These are phyloP conservation scores for Psittacula derbiana DNA, from an alignment of 2,797 vertebrate species.

Conservation along the genomic window DNA sequence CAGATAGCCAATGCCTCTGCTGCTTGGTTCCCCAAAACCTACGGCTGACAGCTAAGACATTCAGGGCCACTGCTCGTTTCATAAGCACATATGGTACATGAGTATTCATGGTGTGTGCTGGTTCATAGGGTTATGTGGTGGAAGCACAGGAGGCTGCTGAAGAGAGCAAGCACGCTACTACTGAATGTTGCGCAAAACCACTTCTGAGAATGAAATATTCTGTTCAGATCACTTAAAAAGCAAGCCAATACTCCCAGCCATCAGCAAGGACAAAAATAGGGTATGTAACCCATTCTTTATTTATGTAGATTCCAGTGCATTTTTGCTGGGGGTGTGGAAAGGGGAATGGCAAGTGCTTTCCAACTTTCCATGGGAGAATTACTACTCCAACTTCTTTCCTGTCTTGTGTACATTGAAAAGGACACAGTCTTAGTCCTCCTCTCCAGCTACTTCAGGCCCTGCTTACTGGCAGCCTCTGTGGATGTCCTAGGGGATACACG, in stretches of 20 bases:
- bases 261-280: background rate
- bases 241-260: background rate
- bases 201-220: background rate
- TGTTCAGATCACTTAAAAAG: background rate
- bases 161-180: background rate
- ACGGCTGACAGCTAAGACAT: background rate
- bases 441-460: background rate
- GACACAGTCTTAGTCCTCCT: background rate
- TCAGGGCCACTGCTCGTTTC: background rate
- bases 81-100: fast-evolving
- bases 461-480: background rate
- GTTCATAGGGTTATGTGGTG: fast-evolving
- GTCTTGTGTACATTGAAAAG: background rate
- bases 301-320: background rate
- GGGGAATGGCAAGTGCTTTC: background rate
- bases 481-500: background rate
- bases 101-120: background rate
- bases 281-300: background rate
- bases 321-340: background rate
- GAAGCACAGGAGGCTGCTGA: background rate
- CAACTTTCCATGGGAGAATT: background rate
- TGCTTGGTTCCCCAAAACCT: background rate
- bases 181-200: background rate
- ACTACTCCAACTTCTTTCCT: background rate
- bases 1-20: background rate